Percentiles rank a stretch among this genome's conserved stretches.
phyloP scores from a whole-genome alignment of 2,113 vertebrate genomes.

The Grus americana region DNA sequence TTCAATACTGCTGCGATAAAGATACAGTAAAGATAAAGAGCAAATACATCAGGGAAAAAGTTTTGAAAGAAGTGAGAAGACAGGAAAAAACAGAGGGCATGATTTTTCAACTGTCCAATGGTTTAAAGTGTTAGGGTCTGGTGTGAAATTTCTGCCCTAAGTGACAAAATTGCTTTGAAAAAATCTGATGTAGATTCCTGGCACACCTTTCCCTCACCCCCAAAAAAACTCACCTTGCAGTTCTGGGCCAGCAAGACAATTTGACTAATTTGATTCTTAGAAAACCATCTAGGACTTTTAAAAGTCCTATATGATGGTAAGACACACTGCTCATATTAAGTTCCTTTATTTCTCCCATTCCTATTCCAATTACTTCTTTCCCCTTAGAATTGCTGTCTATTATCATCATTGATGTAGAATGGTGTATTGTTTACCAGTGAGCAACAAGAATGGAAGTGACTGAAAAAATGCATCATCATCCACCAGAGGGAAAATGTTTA shows the following conservation, averaged over 20 bases:
- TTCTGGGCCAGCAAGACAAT: neutral
- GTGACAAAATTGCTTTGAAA: neutral
- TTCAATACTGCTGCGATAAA: fast-evolving
- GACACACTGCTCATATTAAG: neutral
- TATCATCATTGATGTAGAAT: neutral
- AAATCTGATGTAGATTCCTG: neutral
- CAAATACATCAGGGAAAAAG: neutral
- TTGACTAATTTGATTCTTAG: neutral
- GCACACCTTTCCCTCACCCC: neutral
- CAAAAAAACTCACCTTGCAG: neutral
- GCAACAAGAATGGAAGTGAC: neutral
- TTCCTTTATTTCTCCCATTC: neutral
- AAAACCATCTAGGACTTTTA: neutral
- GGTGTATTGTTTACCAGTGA: neutral
- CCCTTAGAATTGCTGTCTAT: neutral
- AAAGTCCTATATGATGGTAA: neutral
- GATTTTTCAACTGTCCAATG: neutral
- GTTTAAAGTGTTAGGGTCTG: neutral
- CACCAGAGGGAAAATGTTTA: neutral
- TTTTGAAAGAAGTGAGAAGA: neutral
- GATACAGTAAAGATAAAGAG: neutral
- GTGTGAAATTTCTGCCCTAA: neutral
- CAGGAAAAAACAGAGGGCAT: neutral
- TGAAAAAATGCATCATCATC: neutral
- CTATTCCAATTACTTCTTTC: neutral